Evolutionary conservation across 2,797 vertebrate genomes (phyloP), one percentile per base, ranked within the genome.

Genomic region (Microtus californicus): DNA sequence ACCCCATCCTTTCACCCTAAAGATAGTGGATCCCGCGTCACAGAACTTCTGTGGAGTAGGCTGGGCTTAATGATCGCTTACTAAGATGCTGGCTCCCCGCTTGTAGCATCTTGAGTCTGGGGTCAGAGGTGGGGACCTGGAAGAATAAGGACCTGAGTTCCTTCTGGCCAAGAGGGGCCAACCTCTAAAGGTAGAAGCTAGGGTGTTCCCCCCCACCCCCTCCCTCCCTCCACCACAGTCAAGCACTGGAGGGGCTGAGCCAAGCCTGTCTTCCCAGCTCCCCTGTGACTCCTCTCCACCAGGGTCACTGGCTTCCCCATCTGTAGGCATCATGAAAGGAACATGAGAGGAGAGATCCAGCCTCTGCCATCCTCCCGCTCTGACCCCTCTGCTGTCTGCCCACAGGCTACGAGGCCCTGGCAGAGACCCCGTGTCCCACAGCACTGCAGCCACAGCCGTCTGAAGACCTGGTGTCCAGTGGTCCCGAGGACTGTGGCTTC

Each of bases 401-500:
- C 80, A 19, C 98, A 99, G 99, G 99, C 93, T 99, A 99, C 45
- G 99, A 99, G 85, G 97, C 99, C 89, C 95, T 98, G 97, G 98
- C 99, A 37, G 99, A 99, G 91, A 98, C 99, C 80, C 99, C 99
- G 0, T 99, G 99, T 29, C 96, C 97, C 83, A 10, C 96, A 0
- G 86, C 29, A 0, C 89, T 96, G 90, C 96, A 95, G 0, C 90
- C 93, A 1, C 98, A 98, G 0, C 89, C 98, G 0, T 98, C 99
- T 2, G 99, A 99, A 97, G 98, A 99, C 97, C 98, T 99, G 98
- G 98, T 98, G 74, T 98, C 95, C 2, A 98, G 99, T 94, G 98
- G 99, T 98, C 98, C 99, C 0, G 99, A 99, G 89, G 99, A 99
- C 97, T 99, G 98, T 85, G 97, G 99, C 96, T 99, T 99, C 99